Percentiles rank a stretch among this genome's conserved stretches.
These are phyloP conservation scores for Myiotriccus ornatus DNA, from an alignment of 2,797 vertebrate species.

Conservation along the genomic window DNA sequence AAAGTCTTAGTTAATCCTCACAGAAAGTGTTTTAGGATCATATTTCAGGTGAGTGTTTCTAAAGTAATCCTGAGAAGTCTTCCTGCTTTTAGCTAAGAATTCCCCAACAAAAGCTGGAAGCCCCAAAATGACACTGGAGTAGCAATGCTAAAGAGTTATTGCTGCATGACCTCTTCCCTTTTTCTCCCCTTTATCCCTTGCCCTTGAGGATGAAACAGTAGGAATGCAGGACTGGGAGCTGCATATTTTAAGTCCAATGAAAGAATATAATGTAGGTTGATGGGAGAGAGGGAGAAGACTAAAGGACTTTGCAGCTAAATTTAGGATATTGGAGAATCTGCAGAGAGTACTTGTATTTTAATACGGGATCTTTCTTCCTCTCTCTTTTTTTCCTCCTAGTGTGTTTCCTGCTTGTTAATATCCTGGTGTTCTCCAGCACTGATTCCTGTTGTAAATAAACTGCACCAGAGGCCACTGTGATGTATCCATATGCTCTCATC, in stretches of 20 bases:
- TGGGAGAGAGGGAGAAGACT: not conserved
- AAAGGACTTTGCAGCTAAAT: not conserved
- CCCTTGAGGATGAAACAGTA: not conserved
- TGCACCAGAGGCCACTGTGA: slow-evolving; percentile 80
- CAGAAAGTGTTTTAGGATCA: not conserved
- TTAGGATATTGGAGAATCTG: fast-evolving
- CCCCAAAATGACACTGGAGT: not conserved
- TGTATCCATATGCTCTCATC: slow-evolving; percentile 71
- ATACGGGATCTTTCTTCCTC: not conserved
- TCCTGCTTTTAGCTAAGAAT: not conserved
- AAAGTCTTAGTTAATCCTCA: not conserved
- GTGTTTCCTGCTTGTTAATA: slow-evolving; percentile 84
- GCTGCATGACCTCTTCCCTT: not conserved
- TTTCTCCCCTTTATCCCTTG: not conserved
- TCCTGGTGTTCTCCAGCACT: slow-evolving; percentile 59
- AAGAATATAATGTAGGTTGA: not conserved
- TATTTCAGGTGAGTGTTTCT: not conserved
- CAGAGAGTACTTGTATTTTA: not conserved
- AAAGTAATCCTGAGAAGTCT: not conserved
- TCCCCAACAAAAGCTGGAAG: not conserved
- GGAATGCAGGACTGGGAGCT: not conserved
- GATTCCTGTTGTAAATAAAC: slow-evolving; percentile 78
- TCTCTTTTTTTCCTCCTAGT: slow-evolving; percentile 56
- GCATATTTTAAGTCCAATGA: not conserved
- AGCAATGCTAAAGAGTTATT: not conserved